Percentiles rank a stretch among this genome's conserved stretches.
Conservation (phyloP, 1,140 invertebrate species). For the Drosophila baimaii region DNA sequence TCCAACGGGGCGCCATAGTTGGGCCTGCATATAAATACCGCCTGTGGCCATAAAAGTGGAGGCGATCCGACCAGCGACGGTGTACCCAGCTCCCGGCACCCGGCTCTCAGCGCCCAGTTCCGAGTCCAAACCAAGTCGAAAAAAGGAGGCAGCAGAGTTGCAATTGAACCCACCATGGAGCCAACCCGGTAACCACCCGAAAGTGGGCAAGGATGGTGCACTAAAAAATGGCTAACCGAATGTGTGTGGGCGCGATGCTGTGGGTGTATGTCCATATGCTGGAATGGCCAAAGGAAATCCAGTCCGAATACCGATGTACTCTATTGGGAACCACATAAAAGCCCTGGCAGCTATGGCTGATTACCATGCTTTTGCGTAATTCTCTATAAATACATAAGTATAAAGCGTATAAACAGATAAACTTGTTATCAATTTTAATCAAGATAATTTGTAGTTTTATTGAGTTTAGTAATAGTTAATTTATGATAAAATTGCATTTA, state of each 20-base stretch:
- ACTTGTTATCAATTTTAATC: too few species aligned
- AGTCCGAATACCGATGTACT: not conserved
- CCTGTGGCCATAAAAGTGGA: constrained; percentile 84
- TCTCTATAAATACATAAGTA: too few species aligned
- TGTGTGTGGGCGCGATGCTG: constrained; percentile 78
- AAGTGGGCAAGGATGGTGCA: constrained; percentile 42
- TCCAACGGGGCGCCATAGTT: constrained; percentile 46
- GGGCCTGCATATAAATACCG: constrained; percentile 84
- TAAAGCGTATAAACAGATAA: too few species aligned
- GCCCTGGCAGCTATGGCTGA: too few species aligned
- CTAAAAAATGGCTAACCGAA: constrained; percentile 82
- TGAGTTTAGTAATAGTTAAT: too few species aligned
- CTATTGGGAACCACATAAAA: too few species aligned
- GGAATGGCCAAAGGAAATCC: not conserved
- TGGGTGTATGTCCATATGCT: constrained; percentile 52
- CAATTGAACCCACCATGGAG: constrained; percentile 37
- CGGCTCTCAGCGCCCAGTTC: not conserved
- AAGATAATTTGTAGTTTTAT: too few species aligned
- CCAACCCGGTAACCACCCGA: constrained; percentile 2
- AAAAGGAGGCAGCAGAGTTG: constrained; percentile 21
- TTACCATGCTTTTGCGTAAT: too few species aligned
- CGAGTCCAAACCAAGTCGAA: not conserved
- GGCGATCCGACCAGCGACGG: constrained; percentile 74
- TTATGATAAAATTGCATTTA: too few species aligned
- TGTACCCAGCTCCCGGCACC: constrained; percentile 50